Evolutionary conservation across 1,140 invertebrate genomes (phyloP).

Genomic region (Drepana arcuata): DNA sequence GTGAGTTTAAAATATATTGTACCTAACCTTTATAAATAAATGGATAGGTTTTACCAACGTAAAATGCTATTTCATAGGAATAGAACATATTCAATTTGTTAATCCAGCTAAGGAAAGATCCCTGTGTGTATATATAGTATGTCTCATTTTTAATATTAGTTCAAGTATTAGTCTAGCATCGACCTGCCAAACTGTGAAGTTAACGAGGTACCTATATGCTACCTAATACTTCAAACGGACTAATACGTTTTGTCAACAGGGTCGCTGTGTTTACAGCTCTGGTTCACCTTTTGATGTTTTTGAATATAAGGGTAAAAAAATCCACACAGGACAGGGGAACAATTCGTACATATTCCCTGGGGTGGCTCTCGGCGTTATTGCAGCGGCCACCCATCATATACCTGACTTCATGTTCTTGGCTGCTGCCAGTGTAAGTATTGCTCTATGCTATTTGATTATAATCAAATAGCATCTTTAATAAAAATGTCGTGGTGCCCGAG

Average conservation of each 20-base stretch:
- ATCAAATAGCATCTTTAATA: too few relatives aligned
- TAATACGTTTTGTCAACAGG: conserved; percentile 69
- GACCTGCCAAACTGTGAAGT: too few relatives aligned
- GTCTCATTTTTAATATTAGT: not conserved
- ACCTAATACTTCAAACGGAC: not conserved
- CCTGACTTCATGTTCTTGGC: conserved; percentile 89
- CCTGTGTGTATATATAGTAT: not conserved
- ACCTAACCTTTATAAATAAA: too few relatives aligned
- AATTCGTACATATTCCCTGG: conserved; percentile 97
- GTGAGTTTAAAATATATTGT: too few relatives aligned
- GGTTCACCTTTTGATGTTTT: conserved; percentile 92
- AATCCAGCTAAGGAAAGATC: too few relatives aligned
- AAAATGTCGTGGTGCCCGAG: too few relatives aligned
- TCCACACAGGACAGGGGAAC: conserved; percentile 92
- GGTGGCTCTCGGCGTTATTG: conserved; percentile 89
- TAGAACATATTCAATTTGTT: too few relatives aligned
- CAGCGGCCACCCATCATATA: conserved; percentile 85
- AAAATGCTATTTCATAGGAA: too few relatives aligned
- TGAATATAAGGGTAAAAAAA: conserved; percentile 80
- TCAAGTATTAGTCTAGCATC: too few relatives aligned
- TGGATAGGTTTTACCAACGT: too few relatives aligned
- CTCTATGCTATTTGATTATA: too few relatives aligned
- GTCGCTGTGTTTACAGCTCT: conserved; percentile 88
- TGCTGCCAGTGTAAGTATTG: conserved; percentile 83
- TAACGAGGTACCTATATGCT: too few relatives aligned